Evolutionary conservation across 2,888 invertebrate genomes (phyloP).

Genomic region (Acleris cristana): DNA sequence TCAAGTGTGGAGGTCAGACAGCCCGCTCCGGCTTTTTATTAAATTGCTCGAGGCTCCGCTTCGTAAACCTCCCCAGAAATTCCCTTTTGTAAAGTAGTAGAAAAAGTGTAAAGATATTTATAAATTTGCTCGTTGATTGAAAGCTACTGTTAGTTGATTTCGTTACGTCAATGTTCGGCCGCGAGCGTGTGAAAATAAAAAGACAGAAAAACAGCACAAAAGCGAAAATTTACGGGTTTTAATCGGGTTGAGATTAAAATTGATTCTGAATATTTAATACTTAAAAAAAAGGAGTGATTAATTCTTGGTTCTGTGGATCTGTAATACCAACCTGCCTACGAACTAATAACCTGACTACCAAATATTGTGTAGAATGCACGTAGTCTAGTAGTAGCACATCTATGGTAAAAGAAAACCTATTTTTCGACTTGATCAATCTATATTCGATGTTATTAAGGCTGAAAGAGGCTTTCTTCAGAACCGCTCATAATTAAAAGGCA

Average conservation of each 20-base stretch:
- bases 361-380: background rate
- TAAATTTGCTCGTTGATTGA: too few species aligned
- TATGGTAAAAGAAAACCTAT: background rate
- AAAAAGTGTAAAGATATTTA: background rate
- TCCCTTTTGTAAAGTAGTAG: conserved; percentile 27
- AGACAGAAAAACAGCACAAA: too few species aligned
- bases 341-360: background rate
- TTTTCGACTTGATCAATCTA: too few species aligned
- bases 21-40: conserved; percentile 59
- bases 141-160: too few species aligned
- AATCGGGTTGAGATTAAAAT: background rate
- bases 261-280: too few species aligned
- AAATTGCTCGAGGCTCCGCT: conserved; percentile 54
- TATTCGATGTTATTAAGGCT: too few species aligned
- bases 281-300: background rate
- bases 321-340: background rate
- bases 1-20: conserved; percentile 30
- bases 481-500: too few species aligned
- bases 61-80: conserved; percentile 27
- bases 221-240: conserved; percentile 1
- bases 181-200: too few species aligned
- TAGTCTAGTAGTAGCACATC: too few species aligned
- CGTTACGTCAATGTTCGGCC: too few species aligned
- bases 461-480: too few species aligned
- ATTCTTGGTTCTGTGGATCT: background rate